Conservation (phyloP, 2,888 invertebrate genomes). For the Temnothorax ravouxi region DNA sequence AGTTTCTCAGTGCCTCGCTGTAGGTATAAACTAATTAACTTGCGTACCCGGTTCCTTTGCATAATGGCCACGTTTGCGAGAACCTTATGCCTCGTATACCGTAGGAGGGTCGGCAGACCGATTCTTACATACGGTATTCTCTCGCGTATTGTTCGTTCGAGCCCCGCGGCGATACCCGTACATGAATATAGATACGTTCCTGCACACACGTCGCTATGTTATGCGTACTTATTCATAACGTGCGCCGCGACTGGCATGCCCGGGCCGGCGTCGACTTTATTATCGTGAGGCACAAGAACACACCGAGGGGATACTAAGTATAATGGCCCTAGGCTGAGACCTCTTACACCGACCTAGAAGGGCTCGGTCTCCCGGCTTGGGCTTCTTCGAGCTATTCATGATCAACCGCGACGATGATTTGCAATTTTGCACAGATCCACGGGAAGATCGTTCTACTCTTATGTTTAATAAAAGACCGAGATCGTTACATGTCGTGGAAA, state of each 20-base stretch:
- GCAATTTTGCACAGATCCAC: constrained; percentile 58
- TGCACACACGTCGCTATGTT: constrained; percentile 57
- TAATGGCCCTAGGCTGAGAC: constrained; percentile 64
- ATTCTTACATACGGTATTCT: constrained; percentile 50
- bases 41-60: constrained; percentile 71
- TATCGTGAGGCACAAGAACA: constrained; percentile 70
- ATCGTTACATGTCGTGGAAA: constrained; percentile 2
- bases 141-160: constrained; percentile 57
- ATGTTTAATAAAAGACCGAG: constrained; percentile 6
- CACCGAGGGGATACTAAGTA: constrained; percentile 66
- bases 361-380: constrained; percentile 43
- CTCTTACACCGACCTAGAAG: constrained; percentile 63
- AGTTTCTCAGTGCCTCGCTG: constrained; percentile 51
- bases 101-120: constrained; percentile 55
- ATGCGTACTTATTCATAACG: constrained; percentile 74
- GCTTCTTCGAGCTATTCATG: constrained; percentile 58
- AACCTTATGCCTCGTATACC: constrained; percentile 63
- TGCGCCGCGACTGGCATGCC: constrained; percentile 61
- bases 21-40: constrained; percentile 76
- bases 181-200: constrained; percentile 67
- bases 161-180: constrained; percentile 46
- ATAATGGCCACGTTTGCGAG: constrained; percentile 71
- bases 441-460: background rate
- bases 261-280: constrained; percentile 70
- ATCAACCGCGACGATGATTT: constrained; percentile 65